Conservation (phyloP, 1,140 invertebrate genomes). For the Thaumatotibia leucotreta region DNA sequence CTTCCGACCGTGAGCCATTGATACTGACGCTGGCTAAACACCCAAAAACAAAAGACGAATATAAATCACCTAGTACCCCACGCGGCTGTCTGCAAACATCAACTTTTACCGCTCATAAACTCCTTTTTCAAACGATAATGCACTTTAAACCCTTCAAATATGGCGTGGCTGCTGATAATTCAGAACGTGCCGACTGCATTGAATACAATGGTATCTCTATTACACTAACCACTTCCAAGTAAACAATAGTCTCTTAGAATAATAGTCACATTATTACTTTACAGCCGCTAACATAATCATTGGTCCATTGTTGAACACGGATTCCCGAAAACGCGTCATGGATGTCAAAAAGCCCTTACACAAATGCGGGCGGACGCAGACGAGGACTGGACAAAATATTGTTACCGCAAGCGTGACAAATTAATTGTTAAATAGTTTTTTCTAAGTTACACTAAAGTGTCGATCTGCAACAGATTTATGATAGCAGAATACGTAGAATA, state of each 20-base stretch:
- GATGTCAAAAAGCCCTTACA: constrained; percentile 43
- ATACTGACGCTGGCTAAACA: constrained; percentile 64
- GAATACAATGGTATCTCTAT: constrained; percentile 24
- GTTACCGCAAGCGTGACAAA: constrained; percentile 60
- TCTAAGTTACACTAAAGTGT: constrained; percentile 17
- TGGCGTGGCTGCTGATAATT: constrained; percentile 7
- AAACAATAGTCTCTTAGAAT: constrained; percentile 62
- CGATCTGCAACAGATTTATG: background rate
- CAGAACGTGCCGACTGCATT: background rate
- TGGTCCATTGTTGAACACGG: constrained; percentile 48
- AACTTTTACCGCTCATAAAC: background rate
- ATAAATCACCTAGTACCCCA: constrained; percentile 65
- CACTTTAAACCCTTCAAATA: constrained; percentile 20
- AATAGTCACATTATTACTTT: constrained; percentile 61
- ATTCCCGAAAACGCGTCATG: constrained; percentile 59
- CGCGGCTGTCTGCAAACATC: constrained; percentile 48
- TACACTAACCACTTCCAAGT: constrained; percentile 48
- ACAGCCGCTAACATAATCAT: constrained; percentile 68
- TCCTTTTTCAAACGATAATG: constrained; percentile 5
- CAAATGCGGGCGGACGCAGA: constrained; percentile 36
- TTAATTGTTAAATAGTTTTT: constrained; percentile 47
- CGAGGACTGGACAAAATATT: constrained; percentile 61
- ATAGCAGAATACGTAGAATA: background rate
- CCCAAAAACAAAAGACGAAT: constrained; percentile 69
- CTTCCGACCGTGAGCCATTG: constrained; percentile 57